Conservation (phyloP, 2,888 invertebrate species). For the Agrochola litura region DNA sequence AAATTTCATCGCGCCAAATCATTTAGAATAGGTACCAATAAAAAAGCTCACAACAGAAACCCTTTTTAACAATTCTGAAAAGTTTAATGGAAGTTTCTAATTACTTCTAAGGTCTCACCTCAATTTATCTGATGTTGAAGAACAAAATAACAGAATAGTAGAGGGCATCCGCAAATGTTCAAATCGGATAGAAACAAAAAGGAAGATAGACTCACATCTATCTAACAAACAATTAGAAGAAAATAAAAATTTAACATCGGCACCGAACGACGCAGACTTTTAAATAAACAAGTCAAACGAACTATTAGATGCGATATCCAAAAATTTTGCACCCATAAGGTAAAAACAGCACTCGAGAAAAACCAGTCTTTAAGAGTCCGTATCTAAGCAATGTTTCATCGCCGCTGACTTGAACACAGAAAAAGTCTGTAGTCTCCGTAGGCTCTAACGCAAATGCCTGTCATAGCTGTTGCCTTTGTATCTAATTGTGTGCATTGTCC, state of each 20-base stretch:
- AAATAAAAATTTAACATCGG: background rate
- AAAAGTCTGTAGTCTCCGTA: background rate
- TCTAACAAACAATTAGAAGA: background rate
- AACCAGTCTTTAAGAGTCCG: background rate
- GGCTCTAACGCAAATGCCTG: background rate
- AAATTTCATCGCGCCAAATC: background rate
- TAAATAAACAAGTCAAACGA: background rate
- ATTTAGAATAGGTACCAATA: background rate
- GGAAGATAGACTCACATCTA: too few relatives aligned
- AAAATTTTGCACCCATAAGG: background rate
- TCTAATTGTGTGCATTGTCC: constrained; percentile 23
- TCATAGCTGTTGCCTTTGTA: constrained; percentile 7
- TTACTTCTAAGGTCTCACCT: background rate
- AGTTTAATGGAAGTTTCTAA: background rate
- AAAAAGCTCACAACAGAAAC: background rate
- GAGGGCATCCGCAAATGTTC: background rate
- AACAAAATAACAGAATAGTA: background rate
- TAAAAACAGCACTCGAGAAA: background rate
- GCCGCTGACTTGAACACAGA: background rate
- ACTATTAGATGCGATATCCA: background rate
- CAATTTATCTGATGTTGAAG: background rate
- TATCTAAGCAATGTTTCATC: background rate
- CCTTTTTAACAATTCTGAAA: background rate
- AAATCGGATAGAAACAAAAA: background rate
- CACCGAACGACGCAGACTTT: background rate